These are phyloP conservation scores for Xiphorhynchus erythropygius DNA, from an alignment of 2,797 vertebrate species.

Conservation along the genomic window DNA sequence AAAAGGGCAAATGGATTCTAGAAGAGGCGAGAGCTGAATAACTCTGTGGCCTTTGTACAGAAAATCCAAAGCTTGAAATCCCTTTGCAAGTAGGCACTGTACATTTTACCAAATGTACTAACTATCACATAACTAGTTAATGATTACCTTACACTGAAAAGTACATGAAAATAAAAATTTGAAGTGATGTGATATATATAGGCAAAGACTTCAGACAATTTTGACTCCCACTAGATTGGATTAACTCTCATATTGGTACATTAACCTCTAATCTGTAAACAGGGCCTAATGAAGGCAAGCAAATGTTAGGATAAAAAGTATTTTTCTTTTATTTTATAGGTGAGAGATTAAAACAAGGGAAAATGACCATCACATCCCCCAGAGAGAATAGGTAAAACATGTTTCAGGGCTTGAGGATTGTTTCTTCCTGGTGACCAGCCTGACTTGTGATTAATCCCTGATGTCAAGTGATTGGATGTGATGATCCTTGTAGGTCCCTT, in stretches of 20 bases:
- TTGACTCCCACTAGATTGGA: neutral
- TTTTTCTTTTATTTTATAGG: neutral
- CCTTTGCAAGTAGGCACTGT: neutral
- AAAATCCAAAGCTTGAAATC: neutral
- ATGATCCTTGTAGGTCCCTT: neutral
- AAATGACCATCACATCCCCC: neutral
- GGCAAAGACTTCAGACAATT: neutral
- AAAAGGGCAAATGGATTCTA: neutral
- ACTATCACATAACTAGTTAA: neutral
- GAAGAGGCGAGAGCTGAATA: neutral
- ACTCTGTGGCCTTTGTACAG: neutral
- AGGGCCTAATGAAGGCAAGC: neutral
- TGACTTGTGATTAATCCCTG: neutral
- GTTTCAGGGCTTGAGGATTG: neutral
- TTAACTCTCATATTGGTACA: neutral
- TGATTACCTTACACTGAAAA: neutral
- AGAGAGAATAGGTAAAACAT: neutral
- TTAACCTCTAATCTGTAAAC: neutral
- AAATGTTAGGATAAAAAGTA: neutral
- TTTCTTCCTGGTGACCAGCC: neutral
- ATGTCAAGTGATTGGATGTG: neutral
- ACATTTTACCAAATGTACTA: neutral
- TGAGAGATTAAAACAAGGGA: neutral
- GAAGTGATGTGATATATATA: neutral
- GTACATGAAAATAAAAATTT: neutral